phyloP scores from a whole-genome alignment of 2,797 vertebrate genomes.

The Acanthurus lineatus region DNA sequence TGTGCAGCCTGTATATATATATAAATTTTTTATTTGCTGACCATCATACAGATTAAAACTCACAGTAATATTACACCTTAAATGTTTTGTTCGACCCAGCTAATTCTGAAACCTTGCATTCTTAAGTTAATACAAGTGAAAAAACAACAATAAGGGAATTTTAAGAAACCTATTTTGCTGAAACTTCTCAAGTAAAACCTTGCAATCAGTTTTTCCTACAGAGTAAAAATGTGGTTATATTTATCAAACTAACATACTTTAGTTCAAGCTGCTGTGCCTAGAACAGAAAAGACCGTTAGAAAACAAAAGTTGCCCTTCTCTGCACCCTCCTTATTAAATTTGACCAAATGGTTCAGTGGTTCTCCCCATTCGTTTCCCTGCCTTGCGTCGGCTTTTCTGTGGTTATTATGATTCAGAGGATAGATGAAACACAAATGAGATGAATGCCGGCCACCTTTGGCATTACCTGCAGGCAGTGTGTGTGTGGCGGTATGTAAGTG shows the following conservation, averaged over 20 bases:
- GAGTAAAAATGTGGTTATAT: slow-evolving; percentile 13
- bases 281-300: slow-evolving; percentile 29
- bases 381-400: slow-evolving; percentile 34
- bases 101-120: slow-evolving; percentile 7
- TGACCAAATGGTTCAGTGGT: slow-evolving; percentile 46
- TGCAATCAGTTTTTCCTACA: slow-evolving; percentile 22
- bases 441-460: slow-evolving; percentile 55
- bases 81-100: slow-evolving; percentile 10
- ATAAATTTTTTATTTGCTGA: slow-evolving; percentile 22
- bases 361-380: slow-evolving; percentile 54
- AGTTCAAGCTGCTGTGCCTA: slow-evolving; percentile 22
- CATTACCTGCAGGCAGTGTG: slow-evolving; percentile 56
- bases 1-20: not conserved
- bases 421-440: slow-evolving; percentile 65
- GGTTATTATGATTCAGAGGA: slow-evolving; percentile 57
- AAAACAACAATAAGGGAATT: slow-evolving; percentile 13
- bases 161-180: slow-evolving; percentile 14
- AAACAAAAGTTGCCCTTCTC: slow-evolving; percentile 44
- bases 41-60: not conserved
- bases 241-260: slow-evolving; percentile 48
- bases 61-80: slow-evolving; percentile 15
- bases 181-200: slow-evolving; percentile 34
- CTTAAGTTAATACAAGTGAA: slow-evolving; percentile 16
- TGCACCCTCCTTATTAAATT: slow-evolving; percentile 52
- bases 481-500: not conserved